Evolutionary conservation across 2,113 vertebrate genomes (phyloP).

Genomic region (Nycticorax nycticorax): DNA sequence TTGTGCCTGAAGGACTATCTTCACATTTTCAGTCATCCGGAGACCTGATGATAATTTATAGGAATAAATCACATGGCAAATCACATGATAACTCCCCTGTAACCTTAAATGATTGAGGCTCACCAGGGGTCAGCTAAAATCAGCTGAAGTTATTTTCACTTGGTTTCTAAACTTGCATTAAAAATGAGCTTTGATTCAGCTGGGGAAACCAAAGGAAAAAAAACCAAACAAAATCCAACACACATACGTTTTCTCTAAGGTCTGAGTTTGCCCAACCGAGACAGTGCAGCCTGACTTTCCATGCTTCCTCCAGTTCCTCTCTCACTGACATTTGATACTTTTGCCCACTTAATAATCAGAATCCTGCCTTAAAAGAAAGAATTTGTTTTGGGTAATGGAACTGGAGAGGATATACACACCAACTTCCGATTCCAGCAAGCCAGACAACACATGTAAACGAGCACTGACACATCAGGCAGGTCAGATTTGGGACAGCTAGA

Average conservation of each 20-base stretch:
- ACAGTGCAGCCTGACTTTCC: background rate
- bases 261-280: background rate
- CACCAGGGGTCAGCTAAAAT: background rate
- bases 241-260: fast-evolving
- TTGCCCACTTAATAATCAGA: background rate
- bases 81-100: background rate
- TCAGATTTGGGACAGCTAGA: background rate
- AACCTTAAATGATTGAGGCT: background rate
- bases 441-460: background rate
- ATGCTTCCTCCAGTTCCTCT: background rate
- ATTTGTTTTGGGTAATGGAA: background rate
- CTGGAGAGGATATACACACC: background rate
- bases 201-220: background rate
- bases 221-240: fast-evolving
- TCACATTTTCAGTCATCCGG: background rate
- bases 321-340: background rate
- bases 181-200: background rate
- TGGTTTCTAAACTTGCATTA: background rate
- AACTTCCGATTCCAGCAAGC: background rate
- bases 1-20: constrained; percentile 10
- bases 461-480: background rate
- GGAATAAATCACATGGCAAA: constrained; percentile 9
- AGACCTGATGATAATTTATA: background rate
- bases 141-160: constrained; percentile 4
- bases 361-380: background rate